These are phyloP conservation scores for Urocyon cinereoargenteus DNA, from an alignment of 2,797 vertebrate species.

Conservation along the genomic window DNA sequence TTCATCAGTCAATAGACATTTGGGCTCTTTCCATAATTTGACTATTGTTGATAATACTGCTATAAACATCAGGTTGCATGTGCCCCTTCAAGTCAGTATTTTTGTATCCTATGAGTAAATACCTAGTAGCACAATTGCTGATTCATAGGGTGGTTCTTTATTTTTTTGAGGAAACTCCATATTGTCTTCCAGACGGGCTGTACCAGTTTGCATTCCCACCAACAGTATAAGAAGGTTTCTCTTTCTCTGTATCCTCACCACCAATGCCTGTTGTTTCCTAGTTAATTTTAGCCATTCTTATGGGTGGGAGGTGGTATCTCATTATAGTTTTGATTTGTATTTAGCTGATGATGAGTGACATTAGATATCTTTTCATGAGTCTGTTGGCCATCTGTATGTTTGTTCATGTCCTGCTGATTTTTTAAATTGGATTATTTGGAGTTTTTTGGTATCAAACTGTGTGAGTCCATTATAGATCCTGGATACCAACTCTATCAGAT, in stretches of 20 bases:
- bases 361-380: background rate
- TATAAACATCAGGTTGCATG: background rate
- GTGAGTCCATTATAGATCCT: background rate
- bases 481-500: background rate
- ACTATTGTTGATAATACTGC: background rate
- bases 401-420: background rate
- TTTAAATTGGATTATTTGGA: background rate
- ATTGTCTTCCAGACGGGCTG: background rate
- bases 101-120: background rate
- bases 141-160: background rate
- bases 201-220: background rate
- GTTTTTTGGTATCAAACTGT: background rate
- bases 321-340: background rate
- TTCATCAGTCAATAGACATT: background rate
- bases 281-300: background rate
- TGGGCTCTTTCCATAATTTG: background rate
- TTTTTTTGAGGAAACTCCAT: background rate
- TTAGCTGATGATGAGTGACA: background rate
- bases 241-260: background rate
- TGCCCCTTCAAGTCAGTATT: background rate
- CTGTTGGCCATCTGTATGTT: background rate
- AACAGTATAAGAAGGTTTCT: background rate
- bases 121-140: background rate
- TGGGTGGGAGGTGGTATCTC: background rate
- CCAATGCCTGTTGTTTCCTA: background rate